These are phyloP conservation scores for Chitala chitala DNA, from an alignment of 2,113 vertebrate species.

Conservation along the genomic window DNA sequence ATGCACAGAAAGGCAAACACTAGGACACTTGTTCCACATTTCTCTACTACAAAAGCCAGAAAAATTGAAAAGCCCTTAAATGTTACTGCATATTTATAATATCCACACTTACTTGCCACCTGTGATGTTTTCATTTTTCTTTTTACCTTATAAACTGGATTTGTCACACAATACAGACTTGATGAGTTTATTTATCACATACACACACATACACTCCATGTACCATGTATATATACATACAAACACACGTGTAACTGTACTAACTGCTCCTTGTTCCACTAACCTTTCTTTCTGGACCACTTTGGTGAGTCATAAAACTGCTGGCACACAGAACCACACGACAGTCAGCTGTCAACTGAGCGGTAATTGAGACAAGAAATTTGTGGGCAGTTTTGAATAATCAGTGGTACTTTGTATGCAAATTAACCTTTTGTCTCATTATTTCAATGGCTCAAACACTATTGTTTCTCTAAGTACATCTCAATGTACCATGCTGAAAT, in stretches of 20 bases:
- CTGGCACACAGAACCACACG: background rate
- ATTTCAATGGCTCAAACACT: background rate
- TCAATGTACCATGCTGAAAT: background rate
- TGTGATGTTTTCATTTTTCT: background rate
- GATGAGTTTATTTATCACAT: too few species aligned
- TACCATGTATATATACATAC: background rate
- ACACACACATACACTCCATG: too few species aligned
- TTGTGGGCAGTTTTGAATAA: slow-evolving; percentile 14
- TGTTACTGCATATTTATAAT: slow-evolving; percentile 9
- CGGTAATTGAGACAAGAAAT: background rate
- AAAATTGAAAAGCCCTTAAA: background rate
- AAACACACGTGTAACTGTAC: background rate
- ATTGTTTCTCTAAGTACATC: slow-evolving; percentile 5
- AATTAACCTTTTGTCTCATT: slow-evolving; percentile 3
- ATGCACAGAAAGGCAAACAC: background rate
- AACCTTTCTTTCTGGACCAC: background rate
- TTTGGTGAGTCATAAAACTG: background rate
- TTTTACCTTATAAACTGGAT: background rate
- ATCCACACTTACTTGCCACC: background rate
- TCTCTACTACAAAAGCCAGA: background rate
- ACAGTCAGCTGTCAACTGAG: slow-evolving; percentile 17
- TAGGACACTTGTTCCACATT: slow-evolving; percentile 1
- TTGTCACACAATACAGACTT: background rate
- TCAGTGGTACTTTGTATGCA: background rate
- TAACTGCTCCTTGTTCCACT: background rate